phyloP scores from a whole-genome alignment of 2,113 vertebrate species.

The Bombycilla garrulus region DNA sequence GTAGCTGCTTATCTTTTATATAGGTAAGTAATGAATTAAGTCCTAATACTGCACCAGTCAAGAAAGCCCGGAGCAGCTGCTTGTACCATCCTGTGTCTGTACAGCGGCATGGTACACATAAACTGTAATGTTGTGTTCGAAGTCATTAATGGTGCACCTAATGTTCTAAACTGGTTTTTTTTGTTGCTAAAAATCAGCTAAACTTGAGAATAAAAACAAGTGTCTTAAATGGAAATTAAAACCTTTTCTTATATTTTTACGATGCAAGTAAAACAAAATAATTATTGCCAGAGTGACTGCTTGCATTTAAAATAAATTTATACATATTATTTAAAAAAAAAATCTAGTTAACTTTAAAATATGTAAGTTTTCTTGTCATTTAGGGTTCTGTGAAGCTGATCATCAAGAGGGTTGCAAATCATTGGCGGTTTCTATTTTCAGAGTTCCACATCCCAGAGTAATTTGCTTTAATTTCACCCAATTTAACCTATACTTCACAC shows the following conservation, averaged over 20 bases:
- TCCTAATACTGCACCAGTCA: background rate
- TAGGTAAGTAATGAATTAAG: background rate
- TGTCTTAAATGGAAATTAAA: slow-evolving; percentile 47
- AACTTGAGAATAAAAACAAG: slow-evolving; percentile 42
- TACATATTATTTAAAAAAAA: slow-evolving; percentile 75
- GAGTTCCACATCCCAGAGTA: slow-evolving; percentile 89
- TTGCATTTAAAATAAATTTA: slow-evolving; percentile 79
- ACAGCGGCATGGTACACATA: background rate
- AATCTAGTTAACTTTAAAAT: slow-evolving; percentile 86
- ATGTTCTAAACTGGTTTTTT: background rate
- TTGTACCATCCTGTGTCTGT: background rate
- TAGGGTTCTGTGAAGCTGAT: slow-evolving; percentile 87
- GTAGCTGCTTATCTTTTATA: background rate
- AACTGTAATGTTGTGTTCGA: background rate
- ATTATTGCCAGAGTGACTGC: slow-evolving; percentile 69
- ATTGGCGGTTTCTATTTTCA: slow-evolving; percentile 87
- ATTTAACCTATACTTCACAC: slow-evolving; percentile 95
- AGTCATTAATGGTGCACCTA: background rate
- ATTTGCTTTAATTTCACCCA: slow-evolving; percentile 98
- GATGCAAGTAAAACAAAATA: slow-evolving; percentile 73
- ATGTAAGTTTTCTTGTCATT: slow-evolving; percentile 86
- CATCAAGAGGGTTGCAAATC: slow-evolving; percentile 88
- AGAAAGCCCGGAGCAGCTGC: slow-evolving; percentile 9
- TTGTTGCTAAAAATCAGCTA: slow-evolving; percentile 28
- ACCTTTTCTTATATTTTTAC: slow-evolving; percentile 48